These are phyloP conservation scores for Halocynthia aurantium DNA, from an alignment of 23 tunicate species.

Conservation along the genomic window DNA sequence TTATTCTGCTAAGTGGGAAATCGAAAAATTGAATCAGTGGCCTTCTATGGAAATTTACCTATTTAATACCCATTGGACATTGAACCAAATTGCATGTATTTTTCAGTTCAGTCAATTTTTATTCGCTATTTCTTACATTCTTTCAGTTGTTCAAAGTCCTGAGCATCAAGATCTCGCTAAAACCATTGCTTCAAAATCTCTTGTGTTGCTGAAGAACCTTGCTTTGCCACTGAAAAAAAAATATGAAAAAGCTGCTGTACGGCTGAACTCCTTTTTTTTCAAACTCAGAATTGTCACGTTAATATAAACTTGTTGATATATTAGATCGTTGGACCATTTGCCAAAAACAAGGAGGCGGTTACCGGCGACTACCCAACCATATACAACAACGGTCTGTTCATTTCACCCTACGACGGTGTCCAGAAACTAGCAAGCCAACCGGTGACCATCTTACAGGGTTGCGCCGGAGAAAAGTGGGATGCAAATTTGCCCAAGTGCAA, in stretches of 20 bases:
- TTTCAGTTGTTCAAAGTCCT: constrained; percentile 28
- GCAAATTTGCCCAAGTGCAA: constrained; percentile 39
- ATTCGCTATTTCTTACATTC: neutral
- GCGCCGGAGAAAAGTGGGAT: constrained; percentile 49
- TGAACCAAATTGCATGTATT: neutral
- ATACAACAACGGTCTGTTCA: constrained; percentile 24
- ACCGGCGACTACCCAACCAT: constrained; percentile 70
- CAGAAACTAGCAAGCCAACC: constrained; percentile 16
- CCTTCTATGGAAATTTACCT: too few relatives aligned
- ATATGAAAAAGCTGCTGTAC: constrained; percentile 47
- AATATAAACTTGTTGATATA: neutral
- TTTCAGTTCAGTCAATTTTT: neutral
- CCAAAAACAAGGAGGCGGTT: constrained; percentile 60
- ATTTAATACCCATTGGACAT: too few relatives aligned
- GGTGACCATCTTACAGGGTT: constrained; percentile 28
- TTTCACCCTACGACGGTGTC: constrained; percentile 31
- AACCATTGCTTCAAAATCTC: constrained; percentile 48
- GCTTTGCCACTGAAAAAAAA: constrained; percentile 39
- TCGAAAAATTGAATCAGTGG: too few relatives aligned
- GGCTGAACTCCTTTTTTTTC: constrained; percentile 1
- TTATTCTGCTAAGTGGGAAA: too few relatives aligned
- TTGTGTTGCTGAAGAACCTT: constrained; percentile 75
- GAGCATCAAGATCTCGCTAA: constrained; percentile 50
- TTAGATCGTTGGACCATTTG: constrained; percentile 86
- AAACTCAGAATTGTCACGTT: neutral